A percentile compares a stretch with the other conserved stretches of the same genome.
Evolutionary conservation across 2,113 vertebrate genomes (phyloP).

Genomic region (Centropus unirufus): DNA sequence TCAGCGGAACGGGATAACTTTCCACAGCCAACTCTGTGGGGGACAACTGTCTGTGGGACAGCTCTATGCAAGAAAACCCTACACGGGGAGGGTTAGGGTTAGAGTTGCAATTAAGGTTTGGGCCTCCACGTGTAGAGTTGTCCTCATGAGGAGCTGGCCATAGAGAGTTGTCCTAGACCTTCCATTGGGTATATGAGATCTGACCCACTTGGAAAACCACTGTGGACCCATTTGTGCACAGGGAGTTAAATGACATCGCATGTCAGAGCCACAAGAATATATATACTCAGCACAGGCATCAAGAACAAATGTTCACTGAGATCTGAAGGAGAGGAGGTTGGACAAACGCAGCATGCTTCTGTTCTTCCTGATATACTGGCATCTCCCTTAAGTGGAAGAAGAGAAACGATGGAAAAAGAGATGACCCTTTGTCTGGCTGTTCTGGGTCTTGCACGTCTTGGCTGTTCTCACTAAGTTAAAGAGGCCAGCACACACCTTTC

Average conservation of each 20-base stretch:
- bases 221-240: rapidly evolving
- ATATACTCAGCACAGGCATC: not conserved
- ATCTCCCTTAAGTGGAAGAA: not conserved
- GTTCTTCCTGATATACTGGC: not conserved
- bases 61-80: no score
- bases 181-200: not conserved
- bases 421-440: not conserved
- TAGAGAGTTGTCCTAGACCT: no score
- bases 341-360: not conserved
- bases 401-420: not conserved
- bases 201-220: not conserved
- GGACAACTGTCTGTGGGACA: no score
- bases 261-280: not conserved
- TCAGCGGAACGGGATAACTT: not conserved
- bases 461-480: not conserved
- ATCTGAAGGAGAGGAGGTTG: not conserved
- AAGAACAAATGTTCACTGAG: not conserved
- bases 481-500: not conserved
- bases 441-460: not conserved
- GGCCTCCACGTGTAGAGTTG: no score
- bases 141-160: no score
- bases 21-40: no score
- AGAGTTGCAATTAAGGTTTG: no score
- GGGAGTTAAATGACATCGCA: not conserved
- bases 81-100: no score